A percentile compares a stretch with the other conserved stretches of the same genome.
phyloP scores from a whole-genome alignment of 2,888 invertebrate species.

The Oxystoma pomonae region DNA sequence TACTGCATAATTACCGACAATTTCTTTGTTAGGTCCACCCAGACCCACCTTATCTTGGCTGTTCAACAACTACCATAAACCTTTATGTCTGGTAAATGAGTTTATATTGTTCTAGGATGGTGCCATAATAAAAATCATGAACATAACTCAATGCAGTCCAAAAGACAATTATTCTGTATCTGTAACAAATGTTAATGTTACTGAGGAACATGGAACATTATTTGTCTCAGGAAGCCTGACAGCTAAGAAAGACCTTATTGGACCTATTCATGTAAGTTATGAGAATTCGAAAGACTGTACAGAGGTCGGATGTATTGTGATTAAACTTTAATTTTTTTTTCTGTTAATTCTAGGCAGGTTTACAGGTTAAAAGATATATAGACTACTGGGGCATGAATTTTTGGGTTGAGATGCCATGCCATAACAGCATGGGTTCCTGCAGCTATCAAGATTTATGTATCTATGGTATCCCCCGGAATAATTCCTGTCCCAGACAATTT shows the following conservation, averaged over 20 bases:
- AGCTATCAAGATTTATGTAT: conserved; percentile 6
- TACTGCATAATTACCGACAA: too few relatives aligned
- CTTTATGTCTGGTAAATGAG: too few relatives aligned
- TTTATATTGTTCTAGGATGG: neutral
- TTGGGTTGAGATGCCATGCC: conserved; percentile 9
- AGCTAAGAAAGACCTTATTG: conserved; percentile 3
- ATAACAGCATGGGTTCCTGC: conserved; percentile 8
- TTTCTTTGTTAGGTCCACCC: too few relatives aligned
- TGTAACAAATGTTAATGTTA: neutral
- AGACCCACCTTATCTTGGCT: too few relatives aligned
- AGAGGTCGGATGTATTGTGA: too few relatives aligned
- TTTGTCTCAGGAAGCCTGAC: conserved; percentile 4
- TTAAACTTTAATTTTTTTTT: too few relatives aligned
- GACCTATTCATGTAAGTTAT: conserved; percentile 7
- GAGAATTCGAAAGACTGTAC: too few relatives aligned
- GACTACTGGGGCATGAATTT: neutral
- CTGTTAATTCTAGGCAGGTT: conserved; percentile 8
- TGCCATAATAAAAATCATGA: conserved; percentile 1
- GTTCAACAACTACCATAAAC: too few relatives aligned
- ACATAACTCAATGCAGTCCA: conserved; percentile 3
- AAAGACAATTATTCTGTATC: conserved; percentile 1
- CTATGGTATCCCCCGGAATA: conserved; percentile 3
- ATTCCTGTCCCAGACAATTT: conserved; percentile 8
- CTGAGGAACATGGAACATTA: neutral
- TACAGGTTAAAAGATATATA: conserved; percentile 3